Base-by-base conservation (phyloP, 2,888 invertebrate genomes). In the Cataglyphis albicans region DNA sequence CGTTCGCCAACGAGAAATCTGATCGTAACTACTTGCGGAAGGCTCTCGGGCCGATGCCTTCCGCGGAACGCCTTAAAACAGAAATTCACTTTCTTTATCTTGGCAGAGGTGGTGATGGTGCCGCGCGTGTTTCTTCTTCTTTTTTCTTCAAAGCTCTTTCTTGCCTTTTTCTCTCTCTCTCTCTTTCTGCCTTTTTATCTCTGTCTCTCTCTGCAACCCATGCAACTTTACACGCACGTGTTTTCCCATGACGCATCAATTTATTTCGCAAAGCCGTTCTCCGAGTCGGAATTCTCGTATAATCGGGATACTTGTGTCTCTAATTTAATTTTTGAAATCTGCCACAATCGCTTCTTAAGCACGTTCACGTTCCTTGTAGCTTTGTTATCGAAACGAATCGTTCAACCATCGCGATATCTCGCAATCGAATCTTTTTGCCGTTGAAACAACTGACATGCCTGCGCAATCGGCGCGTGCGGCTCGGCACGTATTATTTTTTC, bases 71-170 rank as follows among this genome's bases (percentile, higher is more conserved):
- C 82, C 83, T 83, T 87, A 87, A 87, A 90, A 90, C 90, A 89
- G 91, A 91, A 91, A 89, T 90, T 91, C 87, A 90, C 91, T 91
- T 91, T 91, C 91, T 86, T 90, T 86, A 80, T 87, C 88, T 88
- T 89, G 88, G 84, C 82, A 85, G 21, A 41, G 83, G 70, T 89
- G 88, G 84, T 75, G 84, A 21, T 12, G 83, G 70, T 73, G 81
- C 63, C 70, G 48, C 78, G 48, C 73, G 44, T 61, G 44, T 78
- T 10, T 59, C 21, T 41, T 44, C 15, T 29, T 57, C 72, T 63
- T 52, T 67, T 38, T 67, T 74, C 64, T 44, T 25, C 12, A 64
- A 52, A n/a, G 63, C 18, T 68, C 18, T 35, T 25, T 18, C 48
- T 38, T 9, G n/a, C n/a, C n/a, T n/a, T n/a, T n/a, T 38, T 41